Conservation (phyloP, 2,113 vertebrate genomes). For the Ptilorrhoa leucosticta region DNA sequence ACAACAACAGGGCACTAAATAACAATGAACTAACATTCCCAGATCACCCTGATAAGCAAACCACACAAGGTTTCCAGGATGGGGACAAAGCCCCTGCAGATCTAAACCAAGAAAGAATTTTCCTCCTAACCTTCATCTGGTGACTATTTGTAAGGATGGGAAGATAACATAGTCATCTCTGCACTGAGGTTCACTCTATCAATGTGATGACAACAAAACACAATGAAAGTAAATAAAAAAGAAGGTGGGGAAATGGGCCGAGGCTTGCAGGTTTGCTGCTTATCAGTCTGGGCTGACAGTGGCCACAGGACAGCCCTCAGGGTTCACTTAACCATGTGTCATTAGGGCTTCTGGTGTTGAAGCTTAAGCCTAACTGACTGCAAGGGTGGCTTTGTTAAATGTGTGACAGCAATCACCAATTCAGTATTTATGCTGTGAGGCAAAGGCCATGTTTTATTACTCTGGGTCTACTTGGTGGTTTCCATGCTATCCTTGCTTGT, state of each 20-base stretch:
- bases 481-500: not conserved
- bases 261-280: not conserved
- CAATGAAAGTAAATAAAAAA: not conserved
- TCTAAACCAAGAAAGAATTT: not conserved
- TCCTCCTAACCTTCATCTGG: not conserved
- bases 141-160: not conserved
- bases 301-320: not conserved
- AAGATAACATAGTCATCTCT: not conserved
- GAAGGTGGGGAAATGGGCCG: not conserved
- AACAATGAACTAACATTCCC: not conserved
- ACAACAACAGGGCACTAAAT: not conserved
- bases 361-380: not conserved
- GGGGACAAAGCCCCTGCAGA: not conserved
- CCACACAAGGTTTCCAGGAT: not conserved
- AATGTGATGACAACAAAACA: not conserved
- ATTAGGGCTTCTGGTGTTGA: not conserved
- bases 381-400: not conserved
- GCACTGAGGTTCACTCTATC: not conserved
- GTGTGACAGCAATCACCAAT: not conserved
- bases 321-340: not conserved
- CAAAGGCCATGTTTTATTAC: constrained; percentile 12
- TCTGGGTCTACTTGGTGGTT: constrained; percentile 53
- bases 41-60: not conserved
- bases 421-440: not conserved
- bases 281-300: not conserved